Base-by-base conservation (phyloP, 2,797 vertebrate species). In the Echiichthys vipera region DNA sequence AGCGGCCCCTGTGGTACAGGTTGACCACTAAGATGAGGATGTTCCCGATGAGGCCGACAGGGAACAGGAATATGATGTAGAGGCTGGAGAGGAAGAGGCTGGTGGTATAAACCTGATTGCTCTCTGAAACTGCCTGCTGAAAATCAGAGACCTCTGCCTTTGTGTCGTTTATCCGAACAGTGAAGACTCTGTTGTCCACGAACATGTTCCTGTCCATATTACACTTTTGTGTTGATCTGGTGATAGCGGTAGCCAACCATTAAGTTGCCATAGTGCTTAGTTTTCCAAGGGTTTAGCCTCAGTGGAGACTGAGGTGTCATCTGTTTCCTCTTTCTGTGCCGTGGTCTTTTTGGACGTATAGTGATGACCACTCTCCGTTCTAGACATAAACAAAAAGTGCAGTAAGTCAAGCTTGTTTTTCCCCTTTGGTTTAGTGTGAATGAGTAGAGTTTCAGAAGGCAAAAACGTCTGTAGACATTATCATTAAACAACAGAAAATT, bases 1-100 rank as follows among this genome's bases (percentile, higher is more conserved):
- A 93, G 71, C 86, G 95, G 29, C 96, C 95, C 0, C 89, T 87
- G 86, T 95, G 93, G 81, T 94, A 90, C 74, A 97, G 89, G 89
- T 98, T 98, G 46, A 98, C 96, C 50, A 94, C 90, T 29, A 98
- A 79, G 81, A 98, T 98, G 51, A 98, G 94, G 70, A 96, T 91
- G 88, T 98, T 98, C 24, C 97, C 97, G 13, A 96, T 84, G 1
- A 98, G 95, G 59, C 96, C 97, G 0, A 98, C 93, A 0, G 97
- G 97, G 43, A 98, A 97, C 74, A 98, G 95, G 80, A 97, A 90
- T 74, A 95, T 83, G 1, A 93, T 95, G 80, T 98, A 98, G 58
- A 98, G 74, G 47, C 96, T 94, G 0, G 97, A 98, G 42, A 98
- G 92, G 75, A 96, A 84, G 32, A 98, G 94, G 56, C 94, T 94